These are phyloP conservation scores for Dorcus hopei DNA, from an alignment of 2,888 invertebrate genomes.

Conservation along the genomic window DNA sequence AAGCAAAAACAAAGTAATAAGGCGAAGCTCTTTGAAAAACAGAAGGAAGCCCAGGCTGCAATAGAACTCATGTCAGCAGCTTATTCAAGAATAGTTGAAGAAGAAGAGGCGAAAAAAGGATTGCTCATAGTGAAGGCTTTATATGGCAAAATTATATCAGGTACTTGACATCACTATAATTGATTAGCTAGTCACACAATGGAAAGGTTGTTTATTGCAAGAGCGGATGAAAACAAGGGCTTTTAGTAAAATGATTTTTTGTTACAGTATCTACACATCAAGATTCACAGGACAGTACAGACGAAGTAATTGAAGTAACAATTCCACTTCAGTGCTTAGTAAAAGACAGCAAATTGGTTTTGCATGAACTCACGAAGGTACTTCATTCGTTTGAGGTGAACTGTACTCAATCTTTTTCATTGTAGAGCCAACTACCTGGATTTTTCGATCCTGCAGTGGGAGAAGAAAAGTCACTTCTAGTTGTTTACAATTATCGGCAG, in stretches of 20 bases:
- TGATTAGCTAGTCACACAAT: no score
- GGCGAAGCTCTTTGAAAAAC: conserved; percentile 72
- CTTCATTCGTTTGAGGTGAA: conserved; percentile 6
- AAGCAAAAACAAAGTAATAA: conserved; percentile 79
- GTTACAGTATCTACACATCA: conserved; percentile 28
- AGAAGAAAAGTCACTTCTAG: conserved; percentile 82
- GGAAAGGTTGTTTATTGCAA: no score
- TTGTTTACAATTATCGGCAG: conserved; percentile 83
- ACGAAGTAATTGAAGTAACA: conserved; percentile 85
- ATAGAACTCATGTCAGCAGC: conserved; percentile 89
- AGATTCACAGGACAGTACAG: conserved; percentile 33
- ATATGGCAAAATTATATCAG: conserved; percentile 66
- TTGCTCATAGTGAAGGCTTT: conserved; percentile 81
- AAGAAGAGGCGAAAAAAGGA: conserved; percentile 80
- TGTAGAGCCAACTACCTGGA: conserved; percentile 89
- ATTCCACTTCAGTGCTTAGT: conserved; percentile 91
- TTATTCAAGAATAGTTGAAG: conserved; percentile 74
- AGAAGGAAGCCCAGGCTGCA: conserved; percentile 80
- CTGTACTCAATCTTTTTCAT: conserved; percentile 28
- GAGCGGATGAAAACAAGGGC: background rate
- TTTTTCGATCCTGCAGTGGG: conserved; percentile 96
- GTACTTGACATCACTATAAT: conserved; percentile 16
- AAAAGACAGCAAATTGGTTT: conserved; percentile 81
- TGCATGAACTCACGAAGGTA: conserved; percentile 86
- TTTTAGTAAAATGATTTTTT: background rate